Base-by-base conservation (phyloP, 2,113 vertebrate species). In the Pogonocichla stellata region DNA sequence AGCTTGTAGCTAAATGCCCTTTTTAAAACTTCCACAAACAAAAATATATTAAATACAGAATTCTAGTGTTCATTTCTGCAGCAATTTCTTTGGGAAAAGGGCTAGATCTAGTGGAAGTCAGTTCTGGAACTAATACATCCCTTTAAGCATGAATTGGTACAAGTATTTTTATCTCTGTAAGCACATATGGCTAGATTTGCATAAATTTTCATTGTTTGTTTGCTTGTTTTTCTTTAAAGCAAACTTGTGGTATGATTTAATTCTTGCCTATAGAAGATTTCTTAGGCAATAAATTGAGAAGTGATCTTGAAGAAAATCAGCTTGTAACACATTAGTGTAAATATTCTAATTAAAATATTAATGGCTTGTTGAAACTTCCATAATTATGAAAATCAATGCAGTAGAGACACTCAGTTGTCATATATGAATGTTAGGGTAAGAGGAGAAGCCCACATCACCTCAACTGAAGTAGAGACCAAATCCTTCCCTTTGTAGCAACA, bases 321-420 rank as follows among this genome's bases (percentile, higher is more conserved):
- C 40, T 86, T 56, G 8, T 86, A 95, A 58, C 7, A 73, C 77
- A 80, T 77, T 92, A 72, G 28, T 77, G 45, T 85, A n/a, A 82
- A 51, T 87, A 88, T 84, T 75, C 47, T 45, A 91, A 92, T 95
- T 91, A 93, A 80, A 93, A 92, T 54, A 77, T 92, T 93, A 93
- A 95, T 88, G 57, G 24, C 10, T 88, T 90, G 47, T 86, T 95
- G 66, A 84, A 96, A 95, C 51, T 73, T 88, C 58, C 47, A 79
- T 51, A 38, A 94, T 94, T 94, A 95, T 91, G 69, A 93, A 95
- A 96, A 97, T 93, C 75, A 73, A 73, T 56, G 72, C 88, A 88
- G 69, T 38, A 88, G 83, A 91, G 38, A 74, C 19, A 40, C 12
- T 75, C 34, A 50, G 61, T 87, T 88, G 53, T 61, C 67, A 45